Evolutionary conservation across 2,888 invertebrate species (phyloP), one percentile per base, ranked within the genome.

Genomic region (Cephus nigrinus): DNA sequence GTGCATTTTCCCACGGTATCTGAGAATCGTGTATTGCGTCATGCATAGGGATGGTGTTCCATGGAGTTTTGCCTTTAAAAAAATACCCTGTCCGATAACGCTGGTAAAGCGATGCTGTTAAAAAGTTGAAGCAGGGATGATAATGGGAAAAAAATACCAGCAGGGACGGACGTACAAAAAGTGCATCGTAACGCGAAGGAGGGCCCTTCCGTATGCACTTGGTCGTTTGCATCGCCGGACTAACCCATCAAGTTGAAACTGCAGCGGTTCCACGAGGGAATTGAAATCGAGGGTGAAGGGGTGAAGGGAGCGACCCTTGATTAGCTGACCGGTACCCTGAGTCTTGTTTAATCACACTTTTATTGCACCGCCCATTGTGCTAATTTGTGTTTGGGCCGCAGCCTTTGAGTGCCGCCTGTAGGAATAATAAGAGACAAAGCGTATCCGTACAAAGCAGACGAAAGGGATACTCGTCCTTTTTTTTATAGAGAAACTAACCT

Each of bases 261-360:
- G 55, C 15, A 55, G 55, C 5, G 4, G 23, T 9, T 55, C 9
- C 9, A 15, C 23, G 81, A 75, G 80, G 80, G 79, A 80, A 83
- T 82, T 82, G 82, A 75, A 84, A 83, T 82, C 76, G 75, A 75
- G 73, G 75, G 69, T 75, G 78, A 78, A 32, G n/a, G 77, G 40
- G 40, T 23, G 23, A 9, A 73, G 15, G 71, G 79, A 78, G 76
- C 74, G 79, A 77, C 30, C 30, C 76, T 83, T 83, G 81, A 84
- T 84, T 85, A 83, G 85, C 80, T 79, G 77, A 82, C 83, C 84
- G 83, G 84, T 84, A 83, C 80, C 72, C 69, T 30, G 71, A 76
- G 78, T 78, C 79, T 83, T 81, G 80, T 80, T 80, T 81, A 82
- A 83, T 78, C 79, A 75, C 77, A 68, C 68, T 82, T 76, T 77